A percentile compares a stretch with the other conserved stretches of the same genome.
These are phyloP conservation scores for Ferrisia virgata DNA, from an alignment of 2,888 invertebrate species.

Conservation along the genomic window DNA sequence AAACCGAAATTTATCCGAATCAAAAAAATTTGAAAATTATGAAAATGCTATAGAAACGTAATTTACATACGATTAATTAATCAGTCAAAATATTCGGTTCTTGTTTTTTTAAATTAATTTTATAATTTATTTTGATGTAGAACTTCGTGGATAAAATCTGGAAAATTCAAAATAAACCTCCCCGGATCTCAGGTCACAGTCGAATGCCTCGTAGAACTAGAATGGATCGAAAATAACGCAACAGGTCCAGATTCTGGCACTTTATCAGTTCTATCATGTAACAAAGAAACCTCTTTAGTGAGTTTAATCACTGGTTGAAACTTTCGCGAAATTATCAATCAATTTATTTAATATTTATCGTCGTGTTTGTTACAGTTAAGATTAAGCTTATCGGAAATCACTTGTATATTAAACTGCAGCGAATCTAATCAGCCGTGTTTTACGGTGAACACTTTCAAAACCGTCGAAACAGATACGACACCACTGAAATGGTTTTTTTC, in stretches of 20 bases:
- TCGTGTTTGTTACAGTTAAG: constrained; percentile 61
- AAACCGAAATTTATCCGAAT: constrained; percentile 55
- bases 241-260: constrained; percentile 70
- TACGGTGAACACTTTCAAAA: constrained; percentile 68
- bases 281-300: constrained; percentile 71
- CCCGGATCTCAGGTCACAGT: constrained; percentile 59
- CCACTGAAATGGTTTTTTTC: constrained; percentile 56
- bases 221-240: constrained; percentile 69
- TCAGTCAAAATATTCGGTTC: too few species aligned
- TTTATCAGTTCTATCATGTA: constrained; percentile 71
- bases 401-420: constrained; percentile 72
- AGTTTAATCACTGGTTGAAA: background rate
- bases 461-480: constrained; percentile 52
- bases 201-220: constrained; percentile 75
- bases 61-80: too few species aligned
- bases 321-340: background rate
- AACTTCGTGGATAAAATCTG: constrained; percentile 81
- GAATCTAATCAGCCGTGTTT: constrained; percentile 77
- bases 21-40: constrained; percentile 61
- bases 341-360: background rate
- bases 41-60: constrained; percentile 74
- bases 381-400: constrained; percentile 73
- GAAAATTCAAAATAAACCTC: constrained; percentile 59
- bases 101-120: constrained; percentile 16
- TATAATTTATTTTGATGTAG: constrained; percentile 50